Evolutionary conservation across 2,113 vertebrate species (phyloP).

Genomic region (Aix galericulata): DNA sequence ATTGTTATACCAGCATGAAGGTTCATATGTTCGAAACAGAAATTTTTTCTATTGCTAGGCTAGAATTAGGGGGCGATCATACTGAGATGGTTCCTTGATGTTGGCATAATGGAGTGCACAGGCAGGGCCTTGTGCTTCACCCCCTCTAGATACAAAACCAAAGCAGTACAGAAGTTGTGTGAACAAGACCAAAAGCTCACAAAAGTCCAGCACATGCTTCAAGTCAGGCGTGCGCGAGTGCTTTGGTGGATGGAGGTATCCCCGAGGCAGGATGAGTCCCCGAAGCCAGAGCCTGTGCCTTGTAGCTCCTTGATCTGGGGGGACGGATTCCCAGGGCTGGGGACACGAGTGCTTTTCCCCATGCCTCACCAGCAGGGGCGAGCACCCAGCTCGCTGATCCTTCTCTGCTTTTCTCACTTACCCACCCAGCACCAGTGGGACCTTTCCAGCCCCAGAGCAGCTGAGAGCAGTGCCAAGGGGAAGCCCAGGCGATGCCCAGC

Average conservation of each 20-base stretch:
- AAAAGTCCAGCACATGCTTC: rapidly evolving
- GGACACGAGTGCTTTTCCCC: neutral
- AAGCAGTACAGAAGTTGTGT: neutral
- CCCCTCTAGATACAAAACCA: neutral
- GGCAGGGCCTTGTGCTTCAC: neutral
- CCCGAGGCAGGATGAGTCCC: rapidly evolving
- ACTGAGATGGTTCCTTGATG: neutral
- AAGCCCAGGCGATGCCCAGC: neutral
- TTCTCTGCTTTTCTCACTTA: neutral
- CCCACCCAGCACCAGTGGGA: too few relatives aligned
- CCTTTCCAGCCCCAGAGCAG: neutral
- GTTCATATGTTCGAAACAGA: neutral
- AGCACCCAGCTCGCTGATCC: neutral
- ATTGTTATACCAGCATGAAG: rapidly evolving
- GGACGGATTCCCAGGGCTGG: rapidly evolving
- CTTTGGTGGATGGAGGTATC: neutral
- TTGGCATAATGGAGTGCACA: too few relatives aligned
- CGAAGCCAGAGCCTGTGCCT: neutral
- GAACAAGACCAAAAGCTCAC: rapidly evolving
- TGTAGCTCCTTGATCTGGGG: neutral
- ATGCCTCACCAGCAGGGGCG: neutral
- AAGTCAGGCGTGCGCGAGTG: neutral
- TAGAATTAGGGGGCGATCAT: too few relatives aligned
- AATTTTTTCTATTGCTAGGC: too few relatives aligned
- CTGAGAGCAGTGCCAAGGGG: rapidly evolving